phyloP scores from a whole-genome alignment of 1,140 invertebrate genomes.

The Gryllus bimaculatus region DNA sequence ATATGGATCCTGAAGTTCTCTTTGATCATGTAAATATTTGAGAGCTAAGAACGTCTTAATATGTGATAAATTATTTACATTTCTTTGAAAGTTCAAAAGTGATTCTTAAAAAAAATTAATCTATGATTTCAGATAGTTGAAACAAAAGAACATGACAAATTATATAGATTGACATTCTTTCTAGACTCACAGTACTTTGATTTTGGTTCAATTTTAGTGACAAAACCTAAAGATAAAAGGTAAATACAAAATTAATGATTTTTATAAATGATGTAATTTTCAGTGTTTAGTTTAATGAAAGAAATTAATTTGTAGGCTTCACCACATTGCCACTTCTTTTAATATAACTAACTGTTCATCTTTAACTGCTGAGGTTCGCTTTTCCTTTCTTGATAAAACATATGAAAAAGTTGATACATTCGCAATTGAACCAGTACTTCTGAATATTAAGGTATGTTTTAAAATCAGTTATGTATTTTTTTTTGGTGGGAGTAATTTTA shows the following conservation, averaged over 20 bases:
- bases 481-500: too few relatives aligned
- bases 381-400: slow-evolving; percentile 19
- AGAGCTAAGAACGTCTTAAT: neutral
- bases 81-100: neutral
- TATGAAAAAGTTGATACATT: slow-evolving; percentile 9
- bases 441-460: slow-evolving; percentile 7
- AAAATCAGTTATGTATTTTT: neutral
- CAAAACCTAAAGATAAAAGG: slow-evolving; percentile 25
- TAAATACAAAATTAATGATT: slow-evolving; percentile 18
- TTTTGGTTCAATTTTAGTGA: slow-evolving; percentile 29
- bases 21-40: slow-evolving; percentile 27
- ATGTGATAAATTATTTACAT: neutral
- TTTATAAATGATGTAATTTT: neutral
- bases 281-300: too few relatives aligned
- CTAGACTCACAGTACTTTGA: slow-evolving; percentile 27
- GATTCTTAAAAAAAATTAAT: neutral
- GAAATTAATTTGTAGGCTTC: slow-evolving; percentile 21
- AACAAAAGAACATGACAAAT: slow-evolving; percentile 21
- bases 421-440: neutral
- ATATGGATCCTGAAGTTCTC: slow-evolving; percentile 27
- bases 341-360: slow-evolving; percentile 30
- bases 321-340: slow-evolving; percentile 24
- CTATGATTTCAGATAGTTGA: slow-evolving; percentile 23
- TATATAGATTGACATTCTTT: slow-evolving; percentile 28
- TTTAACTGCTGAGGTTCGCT: slow-evolving; percentile 24